Conservation (phyloP, 2,888 invertebrate species). For the Archips crataeganus region DNA sequence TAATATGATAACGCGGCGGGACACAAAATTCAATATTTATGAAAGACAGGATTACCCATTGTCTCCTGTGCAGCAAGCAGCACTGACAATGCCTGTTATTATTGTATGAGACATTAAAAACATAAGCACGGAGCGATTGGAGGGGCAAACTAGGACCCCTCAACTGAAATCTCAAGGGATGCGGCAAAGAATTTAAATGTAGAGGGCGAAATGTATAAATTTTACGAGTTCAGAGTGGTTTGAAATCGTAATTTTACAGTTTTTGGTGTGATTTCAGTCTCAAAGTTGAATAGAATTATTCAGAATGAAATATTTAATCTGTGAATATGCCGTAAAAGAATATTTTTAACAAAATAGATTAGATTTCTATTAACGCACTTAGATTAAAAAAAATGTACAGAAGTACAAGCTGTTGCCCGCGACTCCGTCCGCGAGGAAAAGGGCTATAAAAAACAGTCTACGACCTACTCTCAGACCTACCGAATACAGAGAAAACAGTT, state of each 20-base stretch:
- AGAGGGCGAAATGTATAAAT: neutral
- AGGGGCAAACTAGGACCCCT: conserved; percentile 54
- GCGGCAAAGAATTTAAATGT: conserved; percentile 58
- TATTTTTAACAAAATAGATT: no score
- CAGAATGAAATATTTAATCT: no score
- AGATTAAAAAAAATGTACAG: no score
- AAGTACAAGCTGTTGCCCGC: no score
- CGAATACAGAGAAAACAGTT: no score
- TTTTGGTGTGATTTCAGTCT: no score
- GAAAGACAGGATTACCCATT: conserved; percentile 39
- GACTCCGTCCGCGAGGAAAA: no score
- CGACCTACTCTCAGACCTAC: no score
- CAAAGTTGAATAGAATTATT: no score
- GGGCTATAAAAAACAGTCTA: no score
- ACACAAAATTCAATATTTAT: conserved; percentile 40
- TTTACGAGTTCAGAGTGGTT: neutral
- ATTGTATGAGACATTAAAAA: conserved; percentile 64
- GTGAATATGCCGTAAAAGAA: no score
- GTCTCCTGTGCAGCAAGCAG: conserved; percentile 15
- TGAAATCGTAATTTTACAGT: neutral
- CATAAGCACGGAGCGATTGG: conserved; percentile 64
- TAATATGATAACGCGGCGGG: conserved; percentile 37
- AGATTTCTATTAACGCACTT: no score
- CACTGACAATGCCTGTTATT: conserved; percentile 35
- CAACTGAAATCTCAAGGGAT: conserved; percentile 62